Conservation (phyloP, 2,797 vertebrate species). For the Sylvia borin region DNA sequence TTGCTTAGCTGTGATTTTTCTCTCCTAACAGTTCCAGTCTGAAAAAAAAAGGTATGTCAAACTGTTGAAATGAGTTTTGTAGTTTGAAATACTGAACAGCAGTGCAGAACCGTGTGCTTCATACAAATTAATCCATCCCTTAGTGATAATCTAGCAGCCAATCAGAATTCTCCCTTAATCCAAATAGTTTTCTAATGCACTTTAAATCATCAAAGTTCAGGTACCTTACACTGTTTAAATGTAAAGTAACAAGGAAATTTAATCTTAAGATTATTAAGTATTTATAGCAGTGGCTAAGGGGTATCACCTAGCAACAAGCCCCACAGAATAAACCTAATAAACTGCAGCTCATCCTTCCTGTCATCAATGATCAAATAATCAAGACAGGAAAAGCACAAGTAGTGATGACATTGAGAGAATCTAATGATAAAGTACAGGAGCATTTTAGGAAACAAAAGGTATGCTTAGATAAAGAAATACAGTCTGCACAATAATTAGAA, state of each 20-base stretch:
- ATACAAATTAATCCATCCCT: slow-evolving; percentile 65
- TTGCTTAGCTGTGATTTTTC: slow-evolving; percentile 63
- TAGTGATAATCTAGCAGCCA: slow-evolving; percentile 66
- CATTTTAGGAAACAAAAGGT: slow-evolving; percentile 39
- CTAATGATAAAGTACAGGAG: slow-evolving; percentile 23
- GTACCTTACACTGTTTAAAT: slow-evolving; percentile 57
- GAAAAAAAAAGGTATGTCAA: slow-evolving; percentile 17
- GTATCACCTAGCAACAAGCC: slow-evolving; percentile 64
- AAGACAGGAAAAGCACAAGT: slow-evolving; percentile 27
- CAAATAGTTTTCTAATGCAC: slow-evolving; percentile 55
- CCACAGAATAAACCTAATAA: slow-evolving; percentile 53
- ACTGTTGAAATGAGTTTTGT: slow-evolving; percentile 56
- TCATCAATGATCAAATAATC: slow-evolving; percentile 63
- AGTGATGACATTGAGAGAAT: slow-evolving; percentile 38
- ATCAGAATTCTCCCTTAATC: slow-evolving; percentile 70
- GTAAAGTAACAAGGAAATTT: slow-evolving; percentile 71
- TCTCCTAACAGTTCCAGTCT: slow-evolving; percentile 28
- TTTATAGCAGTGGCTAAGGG: slow-evolving; percentile 44
- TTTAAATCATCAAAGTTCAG: slow-evolving; percentile 62
- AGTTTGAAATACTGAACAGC: slow-evolving; percentile 60
- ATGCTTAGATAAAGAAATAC: slow-evolving; percentile 20
- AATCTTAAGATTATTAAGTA: slow-evolving; percentile 68
- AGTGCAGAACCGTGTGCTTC: slow-evolving; percentile 33
- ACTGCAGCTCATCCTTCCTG: slow-evolving; percentile 34
- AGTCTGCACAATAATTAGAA: slow-evolving; percentile 7